Conservation (phyloP, 1,140 invertebrate species). For the Monomorium pharaonis region DNA sequence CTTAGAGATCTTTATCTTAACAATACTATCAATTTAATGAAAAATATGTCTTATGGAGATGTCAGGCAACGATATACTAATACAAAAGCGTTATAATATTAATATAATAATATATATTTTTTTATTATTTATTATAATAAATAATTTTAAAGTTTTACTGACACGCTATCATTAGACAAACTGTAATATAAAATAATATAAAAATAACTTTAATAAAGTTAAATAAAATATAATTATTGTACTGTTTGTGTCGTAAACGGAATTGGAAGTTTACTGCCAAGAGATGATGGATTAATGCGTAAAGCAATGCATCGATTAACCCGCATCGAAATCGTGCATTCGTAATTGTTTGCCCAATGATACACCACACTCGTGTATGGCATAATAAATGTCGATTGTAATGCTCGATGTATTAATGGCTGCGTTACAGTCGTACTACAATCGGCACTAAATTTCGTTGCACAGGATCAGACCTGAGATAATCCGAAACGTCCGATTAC, state of each 20-base stretch:
- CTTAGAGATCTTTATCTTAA: too few species aligned
- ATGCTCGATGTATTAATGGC: slow-evolving; percentile 49
- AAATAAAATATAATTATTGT: not conserved
- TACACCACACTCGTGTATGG: slow-evolving; percentile 25
- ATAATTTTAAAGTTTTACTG: too few species aligned
- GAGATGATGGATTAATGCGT: slow-evolving; percentile 3
- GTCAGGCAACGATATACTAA: too few species aligned
- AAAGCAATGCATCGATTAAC: not conserved
- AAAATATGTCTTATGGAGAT: too few species aligned
- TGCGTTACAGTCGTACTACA: slow-evolving; percentile 5
- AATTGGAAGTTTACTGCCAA: slow-evolving; percentile 19
- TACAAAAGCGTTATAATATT: too few species aligned
- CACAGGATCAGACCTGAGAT: slow-evolving; percentile 26
- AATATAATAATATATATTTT: too few species aligned
- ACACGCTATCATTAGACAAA: too few species aligned
- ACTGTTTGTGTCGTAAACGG: not conserved
- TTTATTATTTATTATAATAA: too few species aligned
- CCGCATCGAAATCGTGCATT: slow-evolving; percentile 25
- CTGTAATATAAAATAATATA: not conserved
- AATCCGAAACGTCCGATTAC: slow-evolving; percentile 46
- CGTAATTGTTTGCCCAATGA: slow-evolving; percentile 46
- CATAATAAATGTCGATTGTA: slow-evolving; percentile 49
- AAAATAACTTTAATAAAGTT: not conserved
- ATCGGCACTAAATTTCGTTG: slow-evolving; percentile 51
- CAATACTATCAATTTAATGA: too few species aligned